A percentile compares a stretch with the other conserved stretches of the same genome.
Evolutionary conservation across 2,797 vertebrate genomes (phyloP).

Genomic region (Brotula barbata): DNA sequence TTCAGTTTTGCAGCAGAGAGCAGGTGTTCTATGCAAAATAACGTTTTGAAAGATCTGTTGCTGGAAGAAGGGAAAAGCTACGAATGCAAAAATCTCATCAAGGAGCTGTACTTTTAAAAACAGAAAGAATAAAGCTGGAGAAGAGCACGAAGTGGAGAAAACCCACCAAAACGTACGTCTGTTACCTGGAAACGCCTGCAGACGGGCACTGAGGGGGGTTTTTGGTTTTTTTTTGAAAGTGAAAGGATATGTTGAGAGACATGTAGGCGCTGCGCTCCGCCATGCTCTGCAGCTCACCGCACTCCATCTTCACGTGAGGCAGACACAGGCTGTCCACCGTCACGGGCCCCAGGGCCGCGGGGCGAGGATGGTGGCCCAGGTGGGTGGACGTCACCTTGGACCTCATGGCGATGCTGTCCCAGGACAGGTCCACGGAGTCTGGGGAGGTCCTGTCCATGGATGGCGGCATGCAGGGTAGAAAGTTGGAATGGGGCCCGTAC

Average conservation of each 20-base stretch:
- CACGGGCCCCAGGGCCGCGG: slow-evolving; percentile 67
- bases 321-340: slow-evolving; percentile 75
- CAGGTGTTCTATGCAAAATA: no score
- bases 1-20: no score
- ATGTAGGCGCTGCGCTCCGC: slow-evolving; percentile 78
- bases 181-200: no score
- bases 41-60: no score
- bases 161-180: no score
- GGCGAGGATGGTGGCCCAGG: slow-evolving; percentile 76
- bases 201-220: no score
- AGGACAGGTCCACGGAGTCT: slow-evolving; percentile 77
- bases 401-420: slow-evolving; percentile 80
- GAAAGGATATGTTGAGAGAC: slow-evolving; percentile 93
- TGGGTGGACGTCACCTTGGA: slow-evolving; percentile 78
- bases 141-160: no score
- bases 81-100: no score
- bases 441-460: slow-evolving; percentile 73
- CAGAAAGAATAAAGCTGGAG: no score
- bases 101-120: no score
- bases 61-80: no score
- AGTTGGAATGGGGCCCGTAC: slow-evolving; percentile 73
- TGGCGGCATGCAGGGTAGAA: slow-evolving; percentile 74
- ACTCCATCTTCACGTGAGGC: slow-evolving; percentile 83
- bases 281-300: slow-evolving; percentile 74
- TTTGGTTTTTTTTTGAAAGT: not conserved